Base-by-base conservation (phyloP, 1,140 invertebrate genomes). In the Lerema accius region DNA sequence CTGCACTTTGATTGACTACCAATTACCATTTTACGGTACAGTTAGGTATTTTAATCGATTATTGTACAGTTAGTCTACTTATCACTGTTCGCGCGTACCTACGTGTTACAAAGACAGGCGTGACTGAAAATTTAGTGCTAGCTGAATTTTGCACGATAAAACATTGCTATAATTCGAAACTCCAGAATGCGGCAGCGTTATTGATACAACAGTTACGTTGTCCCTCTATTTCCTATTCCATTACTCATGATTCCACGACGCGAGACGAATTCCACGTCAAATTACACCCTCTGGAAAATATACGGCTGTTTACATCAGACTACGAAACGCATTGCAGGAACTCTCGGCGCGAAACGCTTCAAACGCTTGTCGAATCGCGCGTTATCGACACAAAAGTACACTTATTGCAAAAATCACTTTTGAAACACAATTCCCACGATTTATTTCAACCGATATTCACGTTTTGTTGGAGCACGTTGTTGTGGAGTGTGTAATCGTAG, bases 401-500 rank as follows among this genome's bases (percentile, higher is more conserved):
- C 42, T 19, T 43, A 37, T 46, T 39, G 32, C 43, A 59, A 46
- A 37, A 19, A 16, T 15, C 55, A 35, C 56, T 13, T 45, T 59
- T 13, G 23, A 35, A 39, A n/a, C 23, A 48, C 43, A 5, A 48
- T 40, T 56, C 26, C 39, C 37, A 43, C 19, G 43, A 17, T 45
- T 35, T 45, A 28, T 50, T 23, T 45, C 15, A 45, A 19, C 19
- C 35, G 10, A 40, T 60, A 16, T 53, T 16, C 50, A 26, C 32
- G 13, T 40, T 16, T 51, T 46, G 9, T 9, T 48, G 48, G 49
- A 65, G 58, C 62, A 71, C 75, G 78, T 75, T 80, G 70, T 82
- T 79, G 64, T 73, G 56, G 68, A 72, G 70, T 75, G 82, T 78
- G 80, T 76, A 62, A 71, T 51, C 26, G 68, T 55, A 40, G 69